These are phyloP conservation scores for Xenopus borealis DNA, from an alignment of 2,113 vertebrate genomes.

Conservation along the genomic window DNA sequence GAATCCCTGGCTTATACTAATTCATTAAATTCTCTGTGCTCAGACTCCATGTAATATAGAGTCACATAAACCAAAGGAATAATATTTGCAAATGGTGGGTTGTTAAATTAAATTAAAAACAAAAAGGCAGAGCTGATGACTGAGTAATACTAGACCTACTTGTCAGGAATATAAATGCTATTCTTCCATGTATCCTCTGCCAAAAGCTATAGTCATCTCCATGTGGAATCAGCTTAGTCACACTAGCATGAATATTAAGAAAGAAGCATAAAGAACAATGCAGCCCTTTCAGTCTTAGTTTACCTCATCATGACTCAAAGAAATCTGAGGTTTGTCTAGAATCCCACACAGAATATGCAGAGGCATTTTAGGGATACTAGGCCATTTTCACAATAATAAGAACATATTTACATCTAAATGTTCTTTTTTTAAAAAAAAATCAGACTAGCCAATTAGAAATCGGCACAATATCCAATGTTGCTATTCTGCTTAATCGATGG, in stretches of 20 bases:
- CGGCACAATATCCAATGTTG: too few relatives aligned
- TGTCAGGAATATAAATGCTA: conserved; percentile 19
- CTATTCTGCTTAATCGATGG: too few relatives aligned
- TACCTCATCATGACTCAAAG: neutral
- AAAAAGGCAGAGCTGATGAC: conserved; percentile 9
- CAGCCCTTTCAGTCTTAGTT: conserved; percentile 10
- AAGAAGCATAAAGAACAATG: conserved; percentile 16
- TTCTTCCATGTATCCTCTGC: conserved; percentile 33
- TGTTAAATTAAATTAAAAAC: neutral
- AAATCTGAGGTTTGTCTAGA: neutral
- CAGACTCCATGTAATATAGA: too few relatives aligned
- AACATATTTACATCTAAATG: too few relatives aligned
- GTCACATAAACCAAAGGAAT: neutral
- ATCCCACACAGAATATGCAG: neutral
- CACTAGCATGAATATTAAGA: conserved; percentile 30
- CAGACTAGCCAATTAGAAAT: too few relatives aligned
- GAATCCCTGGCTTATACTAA: too few relatives aligned
- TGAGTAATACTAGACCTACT: conserved; percentile 27
- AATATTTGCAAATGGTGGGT: neutral
- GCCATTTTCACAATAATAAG: neutral
- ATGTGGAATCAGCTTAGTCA: conserved; percentile 33
- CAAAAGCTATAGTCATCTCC: conserved; percentile 27
- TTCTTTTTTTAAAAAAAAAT: too few relatives aligned
- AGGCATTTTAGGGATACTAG: neutral
- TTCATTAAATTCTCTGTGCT: too few relatives aligned